Base-by-base conservation (phyloP, 2,113 vertebrate species). In the Zosterops pallidus region DNA sequence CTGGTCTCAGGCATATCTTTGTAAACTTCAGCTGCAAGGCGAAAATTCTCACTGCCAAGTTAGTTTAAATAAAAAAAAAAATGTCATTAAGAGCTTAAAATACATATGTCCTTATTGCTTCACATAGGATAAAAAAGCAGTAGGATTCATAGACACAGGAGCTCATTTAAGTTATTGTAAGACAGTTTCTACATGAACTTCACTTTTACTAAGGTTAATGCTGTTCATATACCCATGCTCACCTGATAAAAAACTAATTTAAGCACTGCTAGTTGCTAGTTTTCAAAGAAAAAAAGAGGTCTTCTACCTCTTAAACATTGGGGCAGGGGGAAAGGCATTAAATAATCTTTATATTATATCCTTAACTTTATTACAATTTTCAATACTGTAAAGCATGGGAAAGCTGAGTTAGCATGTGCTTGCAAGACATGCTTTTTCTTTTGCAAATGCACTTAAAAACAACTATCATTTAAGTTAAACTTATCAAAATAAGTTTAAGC, bases 1-100 rank as follows among this genome's bases (percentile, higher is more conserved):
- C 99, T 99, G 63, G 99, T 99, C 95, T 99, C 99, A 0, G 99
- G 99, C 99, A 99, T 99, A 96, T 99, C 99, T 96, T 99, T 99
- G 96, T 99, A 99, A 67, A 99, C 99, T 91, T 99, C 99, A 2
- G 99, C 99, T 26, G 99, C 99, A 96, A 99, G 98, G 20, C 98
- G 98, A 24, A 98, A 99, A 96, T 99, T 99, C 96, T 99, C 99
- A 59, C 99, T 99, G 84, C 9, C 44, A 75, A 83, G 82, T 46
- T 55, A 72, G 44, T 94, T 84, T 31, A 83, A 96, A 74, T 11
- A 79, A 55, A 55, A 86, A 86, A 33, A n/a, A 86, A 33, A n/a
- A 4, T 9, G 20, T n/a, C 37, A 84, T 69, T 70, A 83, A 53
- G 29, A 76, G 11, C 10, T 42, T 52, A 46, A 77, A 82, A 77